These are phyloP conservation scores for Callorhinus ursinus DNA, from an alignment of 2,113 vertebrate species.

Conservation along the genomic window DNA sequence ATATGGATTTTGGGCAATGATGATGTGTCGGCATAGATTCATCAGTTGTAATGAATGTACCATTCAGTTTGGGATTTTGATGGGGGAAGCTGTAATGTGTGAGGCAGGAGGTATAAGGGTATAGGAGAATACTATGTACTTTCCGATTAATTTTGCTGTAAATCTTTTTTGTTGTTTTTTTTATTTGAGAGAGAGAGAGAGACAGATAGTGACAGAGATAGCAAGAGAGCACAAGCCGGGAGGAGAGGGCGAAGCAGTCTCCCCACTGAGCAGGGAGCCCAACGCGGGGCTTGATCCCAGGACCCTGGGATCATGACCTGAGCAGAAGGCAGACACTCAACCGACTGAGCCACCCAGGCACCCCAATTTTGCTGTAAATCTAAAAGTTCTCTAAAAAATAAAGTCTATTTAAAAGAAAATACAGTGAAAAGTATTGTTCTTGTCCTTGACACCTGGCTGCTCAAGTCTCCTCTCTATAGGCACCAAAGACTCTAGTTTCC, in stretches of 20 bases:
- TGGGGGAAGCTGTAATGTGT: background rate
- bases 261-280: too few relatives aligned
- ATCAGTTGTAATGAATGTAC: background rate
- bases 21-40: background rate
- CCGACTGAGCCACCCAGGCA: too few relatives aligned
- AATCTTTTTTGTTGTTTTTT: background rate
- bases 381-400: background rate
- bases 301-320: too few relatives aligned
- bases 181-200: too few relatives aligned
- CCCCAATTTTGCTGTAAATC: background rate
- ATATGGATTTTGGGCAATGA: background rate
- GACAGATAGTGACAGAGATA: too few relatives aligned
- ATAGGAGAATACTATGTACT: background rate
- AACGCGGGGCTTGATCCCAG: too few relatives aligned
- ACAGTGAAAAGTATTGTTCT: background rate
- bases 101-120: background rate
- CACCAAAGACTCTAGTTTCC: background rate
- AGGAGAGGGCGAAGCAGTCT: too few relatives aligned
- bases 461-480: background rate
- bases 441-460: background rate
- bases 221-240: too few relatives aligned
- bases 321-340: too few relatives aligned
- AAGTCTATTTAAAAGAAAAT: background rate
- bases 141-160: background rate
- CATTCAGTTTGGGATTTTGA: background rate